Conservation (phyloP, 2,888 invertebrate species). For the Magallana nippona region DNA sequence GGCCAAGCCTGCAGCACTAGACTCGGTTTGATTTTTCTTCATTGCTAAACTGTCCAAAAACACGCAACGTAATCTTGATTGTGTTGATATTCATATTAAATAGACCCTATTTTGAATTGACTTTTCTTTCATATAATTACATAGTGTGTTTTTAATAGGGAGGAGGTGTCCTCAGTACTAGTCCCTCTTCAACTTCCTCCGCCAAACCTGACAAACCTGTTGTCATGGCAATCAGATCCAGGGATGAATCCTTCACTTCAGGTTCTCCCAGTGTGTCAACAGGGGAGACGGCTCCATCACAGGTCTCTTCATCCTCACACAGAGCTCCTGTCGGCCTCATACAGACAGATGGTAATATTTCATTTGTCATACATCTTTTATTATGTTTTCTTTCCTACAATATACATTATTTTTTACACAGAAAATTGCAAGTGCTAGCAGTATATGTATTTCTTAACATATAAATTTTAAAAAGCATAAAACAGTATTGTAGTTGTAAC, state of each 20-base stretch:
- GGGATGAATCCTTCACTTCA: constrained; percentile 38
- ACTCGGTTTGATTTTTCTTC: not conserved
- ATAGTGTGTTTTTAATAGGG: not conserved
- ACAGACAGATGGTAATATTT: constrained; percentile 36
- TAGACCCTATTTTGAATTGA: too few species aligned
- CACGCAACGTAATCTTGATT: not conserved
- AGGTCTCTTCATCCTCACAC: constrained; percentile 43
- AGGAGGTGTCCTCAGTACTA: not conserved
- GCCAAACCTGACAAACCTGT: constrained; percentile 40
- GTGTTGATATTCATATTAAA: too few species aligned
- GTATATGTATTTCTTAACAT: not conserved
- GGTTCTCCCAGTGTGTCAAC: constrained; percentile 30
- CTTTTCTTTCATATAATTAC: too few species aligned
- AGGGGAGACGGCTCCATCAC: constrained; percentile 50
- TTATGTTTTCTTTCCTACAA: not conserved
- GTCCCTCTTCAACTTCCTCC: constrained; percentile 10
- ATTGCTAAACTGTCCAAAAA: too few species aligned
- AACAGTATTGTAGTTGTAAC: too few species aligned
- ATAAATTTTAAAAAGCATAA: not conserved
- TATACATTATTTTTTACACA: not conserved
- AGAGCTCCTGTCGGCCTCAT: constrained; percentile 25
- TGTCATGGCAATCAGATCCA: constrained; percentile 44
- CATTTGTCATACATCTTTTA: not conserved
- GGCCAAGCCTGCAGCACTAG: constrained; percentile 58
- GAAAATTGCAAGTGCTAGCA: not conserved